A percentile compares a stretch with the other conserved stretches of the same genome.
These are phyloP conservation scores for Macropus fuliginosus DNA, from an alignment of 2,797 vertebrate genomes.

Conservation along the genomic window DNA sequence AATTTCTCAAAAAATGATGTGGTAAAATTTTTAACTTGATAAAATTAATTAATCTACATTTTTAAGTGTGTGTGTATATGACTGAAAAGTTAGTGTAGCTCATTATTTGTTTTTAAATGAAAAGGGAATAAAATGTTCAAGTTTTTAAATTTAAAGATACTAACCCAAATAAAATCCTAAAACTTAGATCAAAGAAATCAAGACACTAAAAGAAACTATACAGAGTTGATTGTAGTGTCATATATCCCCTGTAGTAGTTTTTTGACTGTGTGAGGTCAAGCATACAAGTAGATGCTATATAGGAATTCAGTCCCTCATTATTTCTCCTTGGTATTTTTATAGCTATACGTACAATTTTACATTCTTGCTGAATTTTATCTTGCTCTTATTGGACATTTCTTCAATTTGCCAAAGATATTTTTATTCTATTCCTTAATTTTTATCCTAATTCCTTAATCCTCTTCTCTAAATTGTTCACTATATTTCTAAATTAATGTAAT, in stretches of 20 bases:
- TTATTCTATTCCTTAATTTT: neutral
- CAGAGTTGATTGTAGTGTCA: neutral
- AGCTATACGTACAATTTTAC: neutral
- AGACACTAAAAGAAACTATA: neutral
- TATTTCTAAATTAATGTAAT: neutral
- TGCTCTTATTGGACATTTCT: neutral
- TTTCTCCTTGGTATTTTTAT: neutral
- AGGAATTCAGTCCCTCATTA: neutral
- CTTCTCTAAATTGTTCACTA: neutral
- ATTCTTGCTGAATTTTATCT: neutral
- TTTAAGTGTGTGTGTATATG: neutral
- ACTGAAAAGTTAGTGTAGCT: slow-evolving; percentile 30
- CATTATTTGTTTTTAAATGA: neutral
- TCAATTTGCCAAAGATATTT: neutral
- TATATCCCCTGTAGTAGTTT: neutral
- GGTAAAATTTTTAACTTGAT: slow-evolving; percentile 18
- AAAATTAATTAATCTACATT: slow-evolving; percentile 51
- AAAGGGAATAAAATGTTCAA: neutral
- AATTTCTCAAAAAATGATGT: slow-evolving; percentile 29
- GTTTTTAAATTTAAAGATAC: neutral
- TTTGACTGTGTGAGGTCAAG: neutral
- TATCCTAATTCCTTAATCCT: neutral
- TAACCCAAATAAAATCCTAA: neutral
- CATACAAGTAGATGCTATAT: neutral
- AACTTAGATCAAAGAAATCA: neutral